Conservation (phyloP, 2,888 invertebrate genomes). For the Willowsia nigromaculata region DNA sequence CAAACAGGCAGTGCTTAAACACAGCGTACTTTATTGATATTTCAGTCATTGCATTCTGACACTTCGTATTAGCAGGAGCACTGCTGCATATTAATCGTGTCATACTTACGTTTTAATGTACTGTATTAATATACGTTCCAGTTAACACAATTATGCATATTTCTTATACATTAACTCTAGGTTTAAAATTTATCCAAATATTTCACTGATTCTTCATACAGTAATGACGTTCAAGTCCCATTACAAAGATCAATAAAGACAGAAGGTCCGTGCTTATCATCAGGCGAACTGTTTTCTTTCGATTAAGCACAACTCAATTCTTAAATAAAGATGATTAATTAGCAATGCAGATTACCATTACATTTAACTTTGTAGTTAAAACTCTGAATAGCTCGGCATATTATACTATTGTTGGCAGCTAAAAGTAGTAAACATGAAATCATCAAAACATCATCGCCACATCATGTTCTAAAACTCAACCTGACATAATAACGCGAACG, state of each 20-base stretch:
- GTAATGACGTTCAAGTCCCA: constrained; percentile 24
- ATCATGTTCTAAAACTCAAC: background rate
- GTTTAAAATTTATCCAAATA: constrained; percentile 4
- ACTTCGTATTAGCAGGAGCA: constrained; percentile 32
- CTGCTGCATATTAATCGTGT: constrained; percentile 46
- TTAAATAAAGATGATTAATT: background rate
- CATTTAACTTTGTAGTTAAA: no score
- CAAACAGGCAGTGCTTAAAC: constrained; percentile 19
- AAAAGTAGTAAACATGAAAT: constrained; percentile 3
- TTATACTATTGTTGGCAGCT: background rate
- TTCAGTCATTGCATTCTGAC: constrained; percentile 71
- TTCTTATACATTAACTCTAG: background rate
- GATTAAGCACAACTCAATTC: background rate
- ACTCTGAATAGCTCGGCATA: no score
- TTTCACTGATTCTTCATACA: background rate
- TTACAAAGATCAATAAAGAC: background rate
- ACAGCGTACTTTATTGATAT: constrained; percentile 68
- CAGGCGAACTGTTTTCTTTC: background rate
- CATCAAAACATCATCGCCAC: background rate
- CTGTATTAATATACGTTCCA: background rate
- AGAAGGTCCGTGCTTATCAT: background rate
- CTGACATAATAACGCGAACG: background rate
- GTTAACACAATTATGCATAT: background rate
- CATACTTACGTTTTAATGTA: constrained; percentile 51
- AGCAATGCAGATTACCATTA: background rate